Evolutionary conservation across 2,113 vertebrate species (phyloP).

Genomic region (Bubo blakistoni): DNA sequence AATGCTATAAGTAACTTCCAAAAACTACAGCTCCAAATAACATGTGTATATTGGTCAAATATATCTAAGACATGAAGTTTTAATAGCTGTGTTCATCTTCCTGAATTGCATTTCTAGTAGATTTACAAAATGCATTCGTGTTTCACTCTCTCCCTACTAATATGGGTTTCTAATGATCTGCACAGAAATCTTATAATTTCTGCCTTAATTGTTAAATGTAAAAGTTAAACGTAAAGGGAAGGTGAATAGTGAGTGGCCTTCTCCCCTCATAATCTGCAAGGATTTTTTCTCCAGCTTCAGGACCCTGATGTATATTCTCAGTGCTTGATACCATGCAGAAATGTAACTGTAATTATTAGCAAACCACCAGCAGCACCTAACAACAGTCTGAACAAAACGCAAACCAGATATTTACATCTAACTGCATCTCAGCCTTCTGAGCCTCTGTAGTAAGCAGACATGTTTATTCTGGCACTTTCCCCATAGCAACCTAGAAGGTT

Average conservation of each 20-base stretch:
- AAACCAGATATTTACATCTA: not conserved
- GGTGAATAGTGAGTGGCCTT: not conserved
- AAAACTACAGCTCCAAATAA: not conserved
- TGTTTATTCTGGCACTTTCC: slow-evolving; percentile 8
- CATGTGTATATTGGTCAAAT: not conserved
- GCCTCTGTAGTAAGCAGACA: not conserved
- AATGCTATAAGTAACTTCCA: not conserved
- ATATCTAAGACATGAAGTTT: not conserved
- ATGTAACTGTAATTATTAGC: not conserved
- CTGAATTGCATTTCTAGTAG: not conserved
- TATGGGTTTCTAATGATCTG: not conserved
- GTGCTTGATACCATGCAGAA: not conserved
- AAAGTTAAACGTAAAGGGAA: not conserved
- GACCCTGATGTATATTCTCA: not conserved
- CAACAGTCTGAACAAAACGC: not conserved
- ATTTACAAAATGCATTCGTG: not conserved
- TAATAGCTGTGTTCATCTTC: not conserved
- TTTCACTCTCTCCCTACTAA: not conserved
- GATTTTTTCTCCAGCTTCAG: not conserved
- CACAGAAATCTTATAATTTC: not conserved
- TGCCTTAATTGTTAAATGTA: not conserved
- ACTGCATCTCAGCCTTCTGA: not conserved
- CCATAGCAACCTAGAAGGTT: not conserved
- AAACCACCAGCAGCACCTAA: not conserved
- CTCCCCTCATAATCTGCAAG: not conserved